phyloP scores from a whole-genome alignment of 2,797 vertebrate genomes.

The Fistularia commersonii region DNA sequence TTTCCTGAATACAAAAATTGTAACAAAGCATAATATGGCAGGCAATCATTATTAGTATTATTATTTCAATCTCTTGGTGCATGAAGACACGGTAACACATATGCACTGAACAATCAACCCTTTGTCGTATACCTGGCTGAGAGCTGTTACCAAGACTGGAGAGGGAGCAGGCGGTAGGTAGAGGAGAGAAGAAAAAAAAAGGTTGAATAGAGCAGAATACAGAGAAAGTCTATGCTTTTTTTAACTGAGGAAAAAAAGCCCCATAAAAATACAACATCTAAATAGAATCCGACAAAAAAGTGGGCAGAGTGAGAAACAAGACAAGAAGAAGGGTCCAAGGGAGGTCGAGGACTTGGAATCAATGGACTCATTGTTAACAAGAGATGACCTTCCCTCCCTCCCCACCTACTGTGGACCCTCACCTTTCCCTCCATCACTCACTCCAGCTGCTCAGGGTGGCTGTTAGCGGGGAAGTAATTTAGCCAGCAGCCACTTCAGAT shows the following conservation, averaged over 20 bases:
- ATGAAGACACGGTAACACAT: conserved; percentile 14
- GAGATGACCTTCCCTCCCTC: conserved; percentile 30
- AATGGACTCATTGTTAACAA: conserved; percentile 55
- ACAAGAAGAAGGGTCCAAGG: conserved; percentile 5
- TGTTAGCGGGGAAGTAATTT: conserved; percentile 16
- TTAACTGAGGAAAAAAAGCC: no score
- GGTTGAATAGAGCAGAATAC: not conserved
- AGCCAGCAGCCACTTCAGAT: conserved; percentile 29
- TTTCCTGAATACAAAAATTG: no score
- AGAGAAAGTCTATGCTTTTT: no score
- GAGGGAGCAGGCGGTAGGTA: conserved; percentile 5
- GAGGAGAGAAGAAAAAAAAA: not conserved
- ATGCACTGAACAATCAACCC: conserved; percentile 18
- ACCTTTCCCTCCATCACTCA: conserved; percentile 16
- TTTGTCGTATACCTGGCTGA: conserved; percentile 30
- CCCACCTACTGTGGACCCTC: conserved; percentile 31
- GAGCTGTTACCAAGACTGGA: conserved; percentile 35
- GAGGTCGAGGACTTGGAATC: conserved; percentile 30
- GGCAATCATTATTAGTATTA: no score
- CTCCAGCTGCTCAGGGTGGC: conserved; percentile 24
- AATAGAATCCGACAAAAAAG: conserved; percentile 1
- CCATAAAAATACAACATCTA: no score
- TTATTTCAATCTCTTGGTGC: conserved; percentile 1
- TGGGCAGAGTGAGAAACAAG: conserved; percentile 12
- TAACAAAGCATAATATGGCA: no score